Conservation (phyloP, 2,113 vertebrate species). For the Oreochromis aureus region DNA sequence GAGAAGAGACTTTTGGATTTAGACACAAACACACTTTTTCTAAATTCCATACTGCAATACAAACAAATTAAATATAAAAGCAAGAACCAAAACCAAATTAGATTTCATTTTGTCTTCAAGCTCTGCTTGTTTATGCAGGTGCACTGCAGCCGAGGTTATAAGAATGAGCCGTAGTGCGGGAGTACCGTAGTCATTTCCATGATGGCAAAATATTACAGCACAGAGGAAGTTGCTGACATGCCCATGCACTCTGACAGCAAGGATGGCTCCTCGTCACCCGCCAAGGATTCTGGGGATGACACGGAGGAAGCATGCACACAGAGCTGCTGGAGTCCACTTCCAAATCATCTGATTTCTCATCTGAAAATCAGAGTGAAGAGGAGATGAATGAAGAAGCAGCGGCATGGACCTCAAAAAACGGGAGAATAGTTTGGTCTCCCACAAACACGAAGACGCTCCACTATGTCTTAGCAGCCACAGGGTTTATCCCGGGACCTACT, state of each 20-base stretch:
- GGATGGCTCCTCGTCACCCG: background rate
- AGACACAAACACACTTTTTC: background rate
- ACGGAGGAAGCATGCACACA: accelerated
- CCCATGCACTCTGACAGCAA: background rate
- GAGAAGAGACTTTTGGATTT: background rate
- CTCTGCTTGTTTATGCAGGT: background rate
- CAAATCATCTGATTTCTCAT: background rate
- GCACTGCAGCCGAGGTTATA: background rate
- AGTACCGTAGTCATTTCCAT: background rate
- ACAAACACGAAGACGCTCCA: background rate
- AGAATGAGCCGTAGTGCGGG: background rate
- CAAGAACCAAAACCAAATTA: background rate
- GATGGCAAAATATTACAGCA: background rate
- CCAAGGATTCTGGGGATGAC: background rate
- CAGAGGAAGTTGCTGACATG: background rate
- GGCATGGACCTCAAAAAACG: background rate
- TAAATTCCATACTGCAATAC: background rate
- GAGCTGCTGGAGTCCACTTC: background rate
- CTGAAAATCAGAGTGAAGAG: background rate
- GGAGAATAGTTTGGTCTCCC: background rate
- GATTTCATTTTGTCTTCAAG: background rate
- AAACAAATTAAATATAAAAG: background rate
- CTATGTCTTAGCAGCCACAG: background rate
- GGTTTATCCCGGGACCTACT: background rate
- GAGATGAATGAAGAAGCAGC: background rate